Evolutionary conservation across 2,797 vertebrate genomes (phyloP), one percentile per base, ranked within the genome.

Genomic region (Podarcis siculus): DNA sequence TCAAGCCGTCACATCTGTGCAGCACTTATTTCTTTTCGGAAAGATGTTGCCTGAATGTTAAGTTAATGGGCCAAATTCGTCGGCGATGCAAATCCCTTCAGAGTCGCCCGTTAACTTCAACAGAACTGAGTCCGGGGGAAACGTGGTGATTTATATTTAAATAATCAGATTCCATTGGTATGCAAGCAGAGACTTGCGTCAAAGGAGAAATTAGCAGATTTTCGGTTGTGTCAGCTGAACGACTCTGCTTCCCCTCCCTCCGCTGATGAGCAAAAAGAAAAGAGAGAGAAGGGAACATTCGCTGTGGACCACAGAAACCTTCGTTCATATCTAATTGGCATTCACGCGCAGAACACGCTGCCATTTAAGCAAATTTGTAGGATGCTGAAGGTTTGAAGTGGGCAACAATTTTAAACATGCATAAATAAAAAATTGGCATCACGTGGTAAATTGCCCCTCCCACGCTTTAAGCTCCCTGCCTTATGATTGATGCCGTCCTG

Each of bases 1-100:
- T 7, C 61, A 81, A 17, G 64, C 55, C 90, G 17, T 89, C 82
- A 91, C 61, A 93, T 92, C 87, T 86, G 82, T 86, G 71, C 7
- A 6, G 69, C 5, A 0, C 0, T 88, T 92, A 39, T 91, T 87
- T 17, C 32, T 83, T 83, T 45, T 21, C 5, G 19, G 64, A 88
- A 80, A 76, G 39, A 76, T 35, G 37, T 58, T 49, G 25, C 27
- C 42, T 76, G 83, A 82, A 82, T 89, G 80, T 89, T 86, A 86
- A 89, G 69, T 81, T 58, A 67, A 85, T 77, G 88, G 83, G 86
- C 83, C 83, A 81, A 67, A 58, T 82, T 67, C 71, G 58, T 82
- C 78, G 81, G 61, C 58, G 83, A 89, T 77, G 78, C 88, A 89
- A 82, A 86, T 89, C 61, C 79, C 32, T 39, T 64, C 55, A 76